Evolutionary conservation across 2,113 vertebrate species (phyloP), one percentile per base, ranked within the genome.

Genomic region (Melanocharis versteri): DNA sequence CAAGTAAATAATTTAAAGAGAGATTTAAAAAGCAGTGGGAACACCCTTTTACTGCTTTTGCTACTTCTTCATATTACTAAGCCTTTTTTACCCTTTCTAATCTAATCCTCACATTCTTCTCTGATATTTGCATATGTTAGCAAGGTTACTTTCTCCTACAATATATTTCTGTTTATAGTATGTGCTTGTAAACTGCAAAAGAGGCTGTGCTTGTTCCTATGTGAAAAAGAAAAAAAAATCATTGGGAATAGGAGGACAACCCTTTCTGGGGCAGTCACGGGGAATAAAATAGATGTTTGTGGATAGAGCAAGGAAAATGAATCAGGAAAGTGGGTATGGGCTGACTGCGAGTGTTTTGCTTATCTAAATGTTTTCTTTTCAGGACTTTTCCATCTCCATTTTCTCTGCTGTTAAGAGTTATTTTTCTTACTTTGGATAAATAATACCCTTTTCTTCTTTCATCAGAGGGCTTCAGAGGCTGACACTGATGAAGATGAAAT

Each of bases 1-100:
- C 80, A 80, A 78, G 65, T 66, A 94, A 95, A 92, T 96, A 60
- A 89, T 92, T 83, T 87, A 88, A 93, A 72, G 72, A 78, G 27
- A 80, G 19, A 50, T 83, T 60, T 92, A 18, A 86, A 87, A 72
- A 75, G 48, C 26, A 81, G 37, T 64, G 28, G 81, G 65, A 89
- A 65, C 40, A 89, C 18, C 37, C 37, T 33, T 95, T 64, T 81
- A 13, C 47, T 78, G 11, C 37, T 70, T 88, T 89, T 71, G 64
- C 21, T 81, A 8, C 62, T 72, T 81, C 37, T 92, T 88, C 37
- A n/a, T 78, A 26, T 80, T 80, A 27, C 26, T 60, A 71, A 80
- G 28, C 3, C 4, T 56, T 83, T 86, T 83, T 50, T 50, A 77
- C n/a, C 44, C 44, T 81, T 73, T 80, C 20, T 71, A 68, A 71